Evolutionary conservation across 2,113 vertebrate species (phyloP).

Genomic region (Heterotis niloticus): DNA sequence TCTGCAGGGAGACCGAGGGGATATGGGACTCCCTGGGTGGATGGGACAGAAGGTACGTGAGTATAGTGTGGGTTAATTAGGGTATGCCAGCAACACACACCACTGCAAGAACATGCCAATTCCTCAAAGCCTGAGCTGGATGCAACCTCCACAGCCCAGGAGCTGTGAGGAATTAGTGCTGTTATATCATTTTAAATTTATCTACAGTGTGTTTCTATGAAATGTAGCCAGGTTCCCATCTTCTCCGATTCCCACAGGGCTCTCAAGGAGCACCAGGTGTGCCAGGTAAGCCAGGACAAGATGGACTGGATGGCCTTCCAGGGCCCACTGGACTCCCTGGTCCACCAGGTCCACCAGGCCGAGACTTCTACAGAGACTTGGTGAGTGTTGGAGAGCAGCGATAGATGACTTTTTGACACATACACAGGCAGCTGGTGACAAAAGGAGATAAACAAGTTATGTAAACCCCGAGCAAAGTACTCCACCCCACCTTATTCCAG

Average conservation of each 20-base stretch:
- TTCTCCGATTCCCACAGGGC: slow-evolving; percentile 58
- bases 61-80: too few relatives aligned
- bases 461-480: background rate
- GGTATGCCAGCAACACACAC: too few relatives aligned
- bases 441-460: background rate
- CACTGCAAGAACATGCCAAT: too few relatives aligned
- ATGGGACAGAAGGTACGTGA: slow-evolving; percentile 73
- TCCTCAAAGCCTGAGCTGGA: too few relatives aligned
- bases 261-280: slow-evolving; percentile 65
- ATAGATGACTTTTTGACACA: background rate
- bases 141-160: too few relatives aligned
- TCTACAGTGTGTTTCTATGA: background rate
- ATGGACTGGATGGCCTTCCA: slow-evolving; percentile 71
- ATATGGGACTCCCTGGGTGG: slow-evolving; percentile 64
- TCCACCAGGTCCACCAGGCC: slow-evolving; percentile 72
- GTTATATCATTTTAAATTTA: background rate
- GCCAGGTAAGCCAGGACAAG: slow-evolving; percentile 63
- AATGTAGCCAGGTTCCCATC: background rate
- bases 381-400: slow-evolving; percentile 64
- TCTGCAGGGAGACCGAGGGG: slow-evolving; percentile 70
- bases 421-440: background rate
- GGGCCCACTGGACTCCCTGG: slow-evolving; percentile 83
- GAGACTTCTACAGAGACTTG: slow-evolving; percentile 53
- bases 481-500: too few relatives aligned
- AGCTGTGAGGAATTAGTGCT: background rate